phyloP scores from a whole-genome alignment of 1,140 invertebrate species.

The Oncopodura yosiiana region DNA sequence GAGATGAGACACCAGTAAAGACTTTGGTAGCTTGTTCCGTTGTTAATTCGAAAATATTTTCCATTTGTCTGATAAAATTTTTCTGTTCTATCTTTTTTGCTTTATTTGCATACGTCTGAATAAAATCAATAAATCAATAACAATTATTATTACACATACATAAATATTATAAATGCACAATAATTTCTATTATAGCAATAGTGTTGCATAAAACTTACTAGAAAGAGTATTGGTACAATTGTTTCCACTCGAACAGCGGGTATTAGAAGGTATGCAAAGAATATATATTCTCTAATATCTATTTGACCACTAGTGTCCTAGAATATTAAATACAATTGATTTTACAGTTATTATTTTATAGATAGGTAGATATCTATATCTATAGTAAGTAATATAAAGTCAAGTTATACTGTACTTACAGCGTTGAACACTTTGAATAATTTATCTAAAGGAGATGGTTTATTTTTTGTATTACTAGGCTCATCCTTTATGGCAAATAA shows the following conservation, averaged over 20 bases:
- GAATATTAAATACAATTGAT: no score
- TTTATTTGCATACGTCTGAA: conserved; percentile 23
- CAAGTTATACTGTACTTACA: no score
- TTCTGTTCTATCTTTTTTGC: conserved; percentile 15
- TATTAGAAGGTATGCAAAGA: conserved; percentile 17
- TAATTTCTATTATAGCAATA: not conserved
- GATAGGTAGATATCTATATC: not conserved
- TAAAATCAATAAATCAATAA: not conserved
- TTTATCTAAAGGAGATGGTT: not conserved
- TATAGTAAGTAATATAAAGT: no score
- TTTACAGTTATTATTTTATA: not conserved
- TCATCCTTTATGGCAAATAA: no score
- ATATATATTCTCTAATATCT: conserved; percentile 25
- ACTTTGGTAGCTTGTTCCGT: conserved; percentile 11
- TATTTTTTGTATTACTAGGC: no score
- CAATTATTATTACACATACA: not conserved
- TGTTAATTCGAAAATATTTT: conserved; percentile 9
- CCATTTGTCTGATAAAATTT: conserved; percentile 14
- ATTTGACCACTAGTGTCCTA: no score
- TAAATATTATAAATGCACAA: not conserved
- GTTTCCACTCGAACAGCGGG: conserved; percentile 4
- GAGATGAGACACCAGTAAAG: no score
- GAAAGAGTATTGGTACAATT: conserved; percentile 20
- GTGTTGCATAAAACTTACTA: conserved; percentile 3
- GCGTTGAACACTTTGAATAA: not conserved